A percentile compares a stretch with the other conserved stretches of the same genome.
phyloP scores from a whole-genome alignment of 1,140 invertebrate genomes.

The Gonatopus flavifemur region DNA sequence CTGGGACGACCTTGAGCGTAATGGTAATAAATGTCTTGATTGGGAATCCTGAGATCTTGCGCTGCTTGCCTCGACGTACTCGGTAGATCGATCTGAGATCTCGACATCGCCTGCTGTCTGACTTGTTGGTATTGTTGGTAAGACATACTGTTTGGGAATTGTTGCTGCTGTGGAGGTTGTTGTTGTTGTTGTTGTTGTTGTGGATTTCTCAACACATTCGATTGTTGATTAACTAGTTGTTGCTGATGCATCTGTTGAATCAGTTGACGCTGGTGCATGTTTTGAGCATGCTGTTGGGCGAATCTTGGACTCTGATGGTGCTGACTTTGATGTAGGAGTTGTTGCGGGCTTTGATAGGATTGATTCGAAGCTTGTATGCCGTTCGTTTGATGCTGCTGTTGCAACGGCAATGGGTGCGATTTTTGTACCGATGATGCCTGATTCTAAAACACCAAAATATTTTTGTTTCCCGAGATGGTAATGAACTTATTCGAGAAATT shows the following conservation, averaged over 20 bases:
- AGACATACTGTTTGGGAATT: slow-evolving; percentile 42
- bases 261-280: slow-evolving; percentile 56
- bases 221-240: slow-evolving; percentile 50
- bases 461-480: background rate
- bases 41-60: slow-evolving; percentile 39
- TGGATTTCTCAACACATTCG: background rate
- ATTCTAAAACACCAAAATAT: slow-evolving; percentile 18
- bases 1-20: slow-evolving; percentile 43
- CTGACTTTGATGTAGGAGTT: slow-evolving; percentile 48
- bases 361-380: slow-evolving; percentile 20
- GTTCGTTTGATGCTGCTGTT: slow-evolving; percentile 27
- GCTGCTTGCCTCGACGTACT: slow-evolving; percentile 48
- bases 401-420: slow-evolving; percentile 40
- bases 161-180: slow-evolving; percentile 30
- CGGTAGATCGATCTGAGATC: slow-evolving; percentile 51
- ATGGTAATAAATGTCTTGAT: slow-evolving; percentile 50
- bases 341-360: slow-evolving; percentile 47
- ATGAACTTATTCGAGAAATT: too few species aligned
- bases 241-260: slow-evolving; percentile 66
- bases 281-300: slow-evolving; percentile 51
- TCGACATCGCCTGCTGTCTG: slow-evolving; percentile 53
- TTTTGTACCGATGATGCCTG: slow-evolving; percentile 26
- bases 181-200: slow-evolving; percentile 21
- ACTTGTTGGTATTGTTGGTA: slow-evolving; percentile 53
- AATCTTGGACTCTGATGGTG: slow-evolving; percentile 46